Conservation (phyloP, 2,113 vertebrate genomes). For the Macquaria australasica region DNA sequence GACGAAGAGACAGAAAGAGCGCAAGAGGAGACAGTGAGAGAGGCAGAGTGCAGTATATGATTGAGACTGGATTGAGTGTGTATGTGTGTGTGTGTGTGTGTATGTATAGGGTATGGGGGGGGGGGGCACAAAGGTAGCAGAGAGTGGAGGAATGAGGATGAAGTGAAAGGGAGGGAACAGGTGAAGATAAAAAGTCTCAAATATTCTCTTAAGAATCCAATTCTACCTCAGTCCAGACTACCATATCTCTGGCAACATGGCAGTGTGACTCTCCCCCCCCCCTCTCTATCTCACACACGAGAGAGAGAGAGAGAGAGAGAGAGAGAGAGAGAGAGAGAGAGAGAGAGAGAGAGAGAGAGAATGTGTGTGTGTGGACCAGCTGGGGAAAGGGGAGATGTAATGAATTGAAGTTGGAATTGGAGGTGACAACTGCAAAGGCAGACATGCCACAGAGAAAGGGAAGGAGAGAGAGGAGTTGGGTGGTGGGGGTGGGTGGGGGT, state of each 20-base stretch:
- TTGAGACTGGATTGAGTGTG: conserved; percentile 27
- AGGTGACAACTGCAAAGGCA: conserved; percentile 72
- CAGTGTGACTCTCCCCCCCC: background rate
- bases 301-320: too few relatives aligned
- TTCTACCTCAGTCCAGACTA: conserved; percentile 51
- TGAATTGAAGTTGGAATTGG: conserved; percentile 71
- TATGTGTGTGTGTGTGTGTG: background rate
- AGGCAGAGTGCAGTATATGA: conserved; percentile 33
- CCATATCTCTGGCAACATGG: conserved; percentile 44
- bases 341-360: too few relatives aligned
- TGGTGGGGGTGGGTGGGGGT: too few relatives aligned
- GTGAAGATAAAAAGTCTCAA: conserved; percentile 62
- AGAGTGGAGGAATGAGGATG: conserved; percentile 36
- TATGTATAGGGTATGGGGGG: too few relatives aligned
- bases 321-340: too few relatives aligned
- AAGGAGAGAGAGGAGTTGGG: too few relatives aligned
- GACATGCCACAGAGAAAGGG: conserved; percentile 43
- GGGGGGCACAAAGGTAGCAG: background rate
- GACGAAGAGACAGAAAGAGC: background rate
- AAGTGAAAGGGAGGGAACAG: conserved; percentile 47
- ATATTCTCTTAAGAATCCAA: conserved; percentile 61
- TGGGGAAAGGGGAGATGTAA: conserved; percentile 51
- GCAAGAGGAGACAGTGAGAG: background rate
- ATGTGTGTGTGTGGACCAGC: conserved; percentile 20
- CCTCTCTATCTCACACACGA: too few relatives aligned